Evolutionary conservation across 53 echinoderm and acorn worm species (phyloP).

Genomic region (Actinopyga echinites): DNA sequence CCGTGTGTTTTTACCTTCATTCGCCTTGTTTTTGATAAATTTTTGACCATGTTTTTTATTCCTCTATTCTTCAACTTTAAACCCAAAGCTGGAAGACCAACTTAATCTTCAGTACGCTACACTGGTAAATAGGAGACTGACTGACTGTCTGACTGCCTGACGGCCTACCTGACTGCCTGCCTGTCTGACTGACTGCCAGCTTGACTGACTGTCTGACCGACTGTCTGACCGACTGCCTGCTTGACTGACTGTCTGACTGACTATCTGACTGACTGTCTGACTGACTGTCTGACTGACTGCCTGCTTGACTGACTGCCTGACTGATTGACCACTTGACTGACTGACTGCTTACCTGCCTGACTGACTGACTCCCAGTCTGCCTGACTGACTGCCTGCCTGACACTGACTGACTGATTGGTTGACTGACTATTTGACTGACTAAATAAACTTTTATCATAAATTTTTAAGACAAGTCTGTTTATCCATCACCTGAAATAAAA

Average conservation of each 20-base stretch:
- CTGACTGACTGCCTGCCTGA: constrained; percentile 22
- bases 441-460: neutral
- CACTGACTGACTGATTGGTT: no score
- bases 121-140: no score
- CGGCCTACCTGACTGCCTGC: neutral
- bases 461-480: neutral
- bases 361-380: constrained; percentile 28
- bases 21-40: no score
- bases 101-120: no score
- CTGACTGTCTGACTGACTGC: constrained; percentile 30
- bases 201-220: constrained; percentile 21
- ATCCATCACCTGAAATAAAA: constrained; percentile 84
- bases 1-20: no score
- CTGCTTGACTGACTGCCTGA: constrained; percentile 22
- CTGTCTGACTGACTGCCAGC: neutral
- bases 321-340: neutral
- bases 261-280: no score
- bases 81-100: no score
- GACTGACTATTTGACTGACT: no score
- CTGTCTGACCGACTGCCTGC: constrained; percentile 26
- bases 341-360: constrained; percentile 27
- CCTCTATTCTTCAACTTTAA: no score
- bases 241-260: constrained; percentile 39
- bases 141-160: neutral
- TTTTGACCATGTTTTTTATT: no score